Evolutionary conservation across 1,140 invertebrate genomes (phyloP).

Genomic region (Popillia japonica): DNA sequence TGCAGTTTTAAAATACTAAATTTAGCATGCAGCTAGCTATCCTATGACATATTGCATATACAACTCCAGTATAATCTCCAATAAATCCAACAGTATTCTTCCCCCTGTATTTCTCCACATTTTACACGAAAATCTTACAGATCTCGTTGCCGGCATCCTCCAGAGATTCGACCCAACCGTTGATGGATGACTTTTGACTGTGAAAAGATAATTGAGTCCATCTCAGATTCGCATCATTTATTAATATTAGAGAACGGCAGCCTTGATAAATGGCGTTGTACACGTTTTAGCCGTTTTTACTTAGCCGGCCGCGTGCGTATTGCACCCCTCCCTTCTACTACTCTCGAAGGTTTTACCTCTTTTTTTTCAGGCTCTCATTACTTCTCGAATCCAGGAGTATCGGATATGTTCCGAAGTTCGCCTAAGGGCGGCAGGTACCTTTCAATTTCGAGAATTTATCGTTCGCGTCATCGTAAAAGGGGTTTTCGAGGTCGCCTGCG

Average conservation of each 20-base stretch:
- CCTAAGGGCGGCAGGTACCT: background rate
- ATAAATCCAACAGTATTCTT: too few relatives aligned
- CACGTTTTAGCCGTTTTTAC: background rate
- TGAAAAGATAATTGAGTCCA: slow-evolving; percentile 23
- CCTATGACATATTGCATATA: too few relatives aligned
- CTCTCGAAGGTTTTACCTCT: background rate
- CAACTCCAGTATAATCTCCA: too few relatives aligned
- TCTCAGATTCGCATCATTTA: slow-evolving; percentile 16
- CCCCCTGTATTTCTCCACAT: too few relatives aligned
- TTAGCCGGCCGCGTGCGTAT: background rate
- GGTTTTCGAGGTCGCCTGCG: background rate
- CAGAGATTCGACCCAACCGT: background rate
- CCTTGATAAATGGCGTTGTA: background rate
- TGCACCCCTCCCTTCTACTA: background rate
- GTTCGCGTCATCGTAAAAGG: background rate
- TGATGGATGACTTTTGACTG: slow-evolving; percentile 25
- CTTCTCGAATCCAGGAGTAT: background rate
- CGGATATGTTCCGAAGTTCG: background rate
- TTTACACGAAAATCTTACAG: too few relatives aligned
- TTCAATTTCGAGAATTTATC: background rate
- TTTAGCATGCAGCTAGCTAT: too few relatives aligned
- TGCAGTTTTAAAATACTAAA: too few relatives aligned
- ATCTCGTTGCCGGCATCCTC: background rate
- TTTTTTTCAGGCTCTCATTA: slow-evolving; percentile 15
- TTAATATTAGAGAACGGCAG: slow-evolving; percentile 10